Evolutionary conservation across 2,888 invertebrate species (phyloP).

Genomic region (Seladonia tumulorum): DNA sequence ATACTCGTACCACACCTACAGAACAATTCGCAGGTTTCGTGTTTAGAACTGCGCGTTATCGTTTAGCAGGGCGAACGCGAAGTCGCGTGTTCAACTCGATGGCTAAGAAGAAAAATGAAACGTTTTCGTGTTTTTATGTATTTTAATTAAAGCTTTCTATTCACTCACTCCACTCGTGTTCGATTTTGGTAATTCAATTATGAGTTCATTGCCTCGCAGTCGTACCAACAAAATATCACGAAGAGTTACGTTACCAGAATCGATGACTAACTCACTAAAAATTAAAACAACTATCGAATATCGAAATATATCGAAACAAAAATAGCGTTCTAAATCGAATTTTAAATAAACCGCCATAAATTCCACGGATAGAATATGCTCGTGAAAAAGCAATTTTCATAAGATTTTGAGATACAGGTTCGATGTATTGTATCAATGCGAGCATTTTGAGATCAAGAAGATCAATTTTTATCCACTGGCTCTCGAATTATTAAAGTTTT

Average conservation of each 20-base stretch:
- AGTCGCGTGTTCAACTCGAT: background rate
- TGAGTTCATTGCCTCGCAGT: conserved; percentile 64
- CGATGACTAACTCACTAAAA: background rate
- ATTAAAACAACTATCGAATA: background rate
- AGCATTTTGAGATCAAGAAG: background rate
- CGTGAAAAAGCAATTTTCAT: too few species aligned
- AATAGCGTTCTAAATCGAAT: background rate
- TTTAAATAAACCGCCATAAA: background rate
- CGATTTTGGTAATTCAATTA: conserved; percentile 70
- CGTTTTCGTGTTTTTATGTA: conserved; percentile 12
- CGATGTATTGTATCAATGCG: background rate
- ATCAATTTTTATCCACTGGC: too few species aligned
- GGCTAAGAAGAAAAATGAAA: conserved; percentile 18
- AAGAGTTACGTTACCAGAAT: background rate
- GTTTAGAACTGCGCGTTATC: background rate
- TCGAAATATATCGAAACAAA: background rate
- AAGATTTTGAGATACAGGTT: background rate
- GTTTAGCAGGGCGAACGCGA: background rate
- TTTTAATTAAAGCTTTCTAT: conserved; percentile 35
- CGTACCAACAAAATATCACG: conserved; percentile 46
- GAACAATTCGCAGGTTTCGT: background rate
- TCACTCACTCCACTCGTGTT: conserved; percentile 43
- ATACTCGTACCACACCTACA: conserved; percentile 54
- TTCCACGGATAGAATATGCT: too few species aligned
- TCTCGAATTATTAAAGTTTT: too few species aligned